Base-by-base conservation (phyloP, 2,888 invertebrate species). In the Ochropleura leucogaster region DNA sequence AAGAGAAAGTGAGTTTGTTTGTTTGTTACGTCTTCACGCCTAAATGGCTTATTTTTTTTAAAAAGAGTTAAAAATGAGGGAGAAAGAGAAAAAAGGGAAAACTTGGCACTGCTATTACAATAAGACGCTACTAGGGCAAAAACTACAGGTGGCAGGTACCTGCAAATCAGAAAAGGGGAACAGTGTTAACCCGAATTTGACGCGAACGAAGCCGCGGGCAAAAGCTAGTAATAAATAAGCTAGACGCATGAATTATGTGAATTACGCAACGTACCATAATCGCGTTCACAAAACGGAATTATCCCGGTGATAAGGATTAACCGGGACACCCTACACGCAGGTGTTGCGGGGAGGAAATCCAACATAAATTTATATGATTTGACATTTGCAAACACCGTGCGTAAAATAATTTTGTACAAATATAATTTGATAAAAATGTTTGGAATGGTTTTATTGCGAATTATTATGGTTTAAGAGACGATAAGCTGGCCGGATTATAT, bases 291-390 rank as follows among this genome's bases (percentile, higher is more conserved):
- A 87, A 77, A 86, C 83, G 85, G 89, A 89, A 90, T 90, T 91
- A 89, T 90, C 89, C 89, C 85, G 78, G 83, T 89, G 89, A 89
- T 89, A 89, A 87, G 90, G 89, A 87, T 90, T 90, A 91, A 65
- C 85, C 79, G 79, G 89, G 93, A 85, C 90, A 90, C 91, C 92
- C 90, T 88, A 91, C 89, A 80, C 90, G 87, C 95, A 95, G 95
- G 95, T 95, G 95, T 90, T 89, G 90, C 86, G 90, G 90, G 85
- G 77, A 84, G 89, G 86, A 93, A 94, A 94, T 93, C 94, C 93
- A 90, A 92, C 93, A 93, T 95, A 95, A 96, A 95, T 95, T 94
- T 93, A 94, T 95, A 93, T 92, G 91, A 93, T 95, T 94, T 94
- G 95, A 95, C 95, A 94, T 91, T 90, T 87, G 90, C 92, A 93